phyloP scores from a whole-genome alignment of 2,113 vertebrate genomes.

The Gobiocypris rarus region DNA sequence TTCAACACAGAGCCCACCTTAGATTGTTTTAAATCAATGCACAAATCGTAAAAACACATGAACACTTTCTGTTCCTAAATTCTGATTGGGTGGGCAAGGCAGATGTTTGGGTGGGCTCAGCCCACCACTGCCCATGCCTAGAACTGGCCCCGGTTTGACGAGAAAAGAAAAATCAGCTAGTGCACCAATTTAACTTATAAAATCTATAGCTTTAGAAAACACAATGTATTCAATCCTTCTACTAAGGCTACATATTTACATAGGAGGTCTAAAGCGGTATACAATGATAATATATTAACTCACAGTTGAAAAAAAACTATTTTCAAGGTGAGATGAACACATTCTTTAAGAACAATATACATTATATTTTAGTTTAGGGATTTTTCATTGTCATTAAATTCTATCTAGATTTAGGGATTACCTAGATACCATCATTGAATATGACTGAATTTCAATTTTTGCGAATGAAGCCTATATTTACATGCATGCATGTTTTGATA shows the following conservation, averaged over 20 bases:
- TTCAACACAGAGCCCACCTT: no score
- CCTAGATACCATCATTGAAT: not conserved
- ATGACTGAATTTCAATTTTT: not conserved
- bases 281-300: not conserved
- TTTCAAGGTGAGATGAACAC: conserved; percentile 1
- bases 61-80: no score
- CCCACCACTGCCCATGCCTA: no score
- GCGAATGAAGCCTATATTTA: not conserved
- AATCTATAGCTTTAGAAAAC: not conserved
- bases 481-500: not conserved
- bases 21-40: no score
- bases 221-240: not conserved
- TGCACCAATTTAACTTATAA: not conserved
- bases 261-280: not conserved
- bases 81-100: no score
- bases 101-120: no score
- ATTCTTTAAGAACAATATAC: not conserved
- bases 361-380: not conserved
- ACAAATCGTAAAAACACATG: no score
- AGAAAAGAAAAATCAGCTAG: not conserved
- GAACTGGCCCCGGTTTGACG: not conserved
- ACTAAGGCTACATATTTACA: not conserved
- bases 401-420: not conserved
- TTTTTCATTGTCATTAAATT: not conserved
- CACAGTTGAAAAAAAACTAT: not conserved